Evolutionary conservation across 2,113 vertebrate genomes (phyloP).

Genomic region (Sporophila hypoxantha): DNA sequence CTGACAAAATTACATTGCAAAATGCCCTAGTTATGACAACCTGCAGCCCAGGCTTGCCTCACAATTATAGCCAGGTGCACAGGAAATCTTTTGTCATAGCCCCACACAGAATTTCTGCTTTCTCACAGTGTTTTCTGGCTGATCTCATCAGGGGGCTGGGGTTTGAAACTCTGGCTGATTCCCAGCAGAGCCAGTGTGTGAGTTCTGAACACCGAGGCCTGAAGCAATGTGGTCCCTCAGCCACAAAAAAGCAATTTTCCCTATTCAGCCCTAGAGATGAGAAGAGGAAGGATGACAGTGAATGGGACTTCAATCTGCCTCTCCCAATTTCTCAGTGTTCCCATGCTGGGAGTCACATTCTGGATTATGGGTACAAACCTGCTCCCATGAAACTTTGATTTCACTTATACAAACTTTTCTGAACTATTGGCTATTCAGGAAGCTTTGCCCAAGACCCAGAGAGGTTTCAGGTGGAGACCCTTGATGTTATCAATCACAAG

Average conservation of each 20-base stretch:
- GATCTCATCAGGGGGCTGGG: not conserved
- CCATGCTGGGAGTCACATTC: not conserved
- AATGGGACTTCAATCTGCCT: not conserved
- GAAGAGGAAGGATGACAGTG: not conserved
- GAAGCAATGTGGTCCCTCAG: not conserved
- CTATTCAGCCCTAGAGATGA: not conserved
- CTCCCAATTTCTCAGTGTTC: not conserved
- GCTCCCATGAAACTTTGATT: not conserved
- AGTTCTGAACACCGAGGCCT: not conserved
- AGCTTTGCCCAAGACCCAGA: not conserved
- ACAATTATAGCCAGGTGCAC: not conserved
- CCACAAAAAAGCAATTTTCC: not conserved
- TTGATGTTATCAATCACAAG: not conserved
- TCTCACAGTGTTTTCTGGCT: not conserved
- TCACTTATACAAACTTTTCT: not conserved
- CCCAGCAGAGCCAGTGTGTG: not conserved
- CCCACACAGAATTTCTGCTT: not conserved
- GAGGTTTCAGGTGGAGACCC: not conserved
- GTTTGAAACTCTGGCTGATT: not conserved
- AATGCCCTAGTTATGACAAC: not conserved
- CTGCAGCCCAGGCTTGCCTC: not conserved
- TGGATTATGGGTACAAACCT: not conserved
- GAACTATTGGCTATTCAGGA: not conserved
- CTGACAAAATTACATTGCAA: constrained; percentile 2
- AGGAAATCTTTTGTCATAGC: not conserved